A percentile compares a stretch with the other conserved stretches of the same genome.
phyloP scores from a whole-genome alignment of 92 coral and sea anemone genomes.

The Heteractis magnifica region DNA sequence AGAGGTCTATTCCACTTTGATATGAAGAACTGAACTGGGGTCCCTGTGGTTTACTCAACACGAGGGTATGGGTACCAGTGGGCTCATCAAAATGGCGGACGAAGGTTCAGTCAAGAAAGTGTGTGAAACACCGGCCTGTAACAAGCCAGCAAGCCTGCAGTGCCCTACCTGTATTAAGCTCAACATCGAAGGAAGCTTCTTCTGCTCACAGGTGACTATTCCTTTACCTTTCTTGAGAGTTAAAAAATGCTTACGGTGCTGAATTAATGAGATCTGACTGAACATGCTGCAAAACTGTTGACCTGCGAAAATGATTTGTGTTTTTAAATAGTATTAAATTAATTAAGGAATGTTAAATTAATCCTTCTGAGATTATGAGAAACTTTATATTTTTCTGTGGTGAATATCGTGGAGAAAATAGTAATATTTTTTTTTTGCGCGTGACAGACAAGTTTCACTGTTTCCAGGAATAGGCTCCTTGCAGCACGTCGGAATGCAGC shows the following conservation, averaged over 20 bases:
- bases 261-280: neutral
- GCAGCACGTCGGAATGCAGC: too few relatives aligned
- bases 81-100: constrained; percentile 65
- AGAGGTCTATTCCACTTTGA: too few relatives aligned
- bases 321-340: too few relatives aligned
- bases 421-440: too few relatives aligned
- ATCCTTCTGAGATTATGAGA: too few relatives aligned
- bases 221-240: neutral
- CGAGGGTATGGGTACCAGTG: neutral
- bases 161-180: constrained; percentile 95
- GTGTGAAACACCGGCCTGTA: constrained; percentile 83
- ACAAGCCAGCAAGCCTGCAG: constrained; percentile 84
- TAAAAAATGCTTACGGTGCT: neutral
- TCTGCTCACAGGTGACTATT: constrained; percentile 84
- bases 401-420: too few relatives aligned
- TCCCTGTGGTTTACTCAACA: neutral
- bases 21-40: neutral
- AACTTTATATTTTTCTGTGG: too few relatives aligned
- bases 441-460: too few relatives aligned
- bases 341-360: too few relatives aligned
- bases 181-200: constrained; percentile 89
- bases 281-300: neutral
- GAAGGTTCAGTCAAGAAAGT: constrained; percentile 34
- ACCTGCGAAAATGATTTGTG: too few relatives aligned
- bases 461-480: too few relatives aligned